These are phyloP conservation scores for Auanema sp. DNA, from an alignment of 2,888 invertebrate genomes.

Conservation along the genomic window DNA sequence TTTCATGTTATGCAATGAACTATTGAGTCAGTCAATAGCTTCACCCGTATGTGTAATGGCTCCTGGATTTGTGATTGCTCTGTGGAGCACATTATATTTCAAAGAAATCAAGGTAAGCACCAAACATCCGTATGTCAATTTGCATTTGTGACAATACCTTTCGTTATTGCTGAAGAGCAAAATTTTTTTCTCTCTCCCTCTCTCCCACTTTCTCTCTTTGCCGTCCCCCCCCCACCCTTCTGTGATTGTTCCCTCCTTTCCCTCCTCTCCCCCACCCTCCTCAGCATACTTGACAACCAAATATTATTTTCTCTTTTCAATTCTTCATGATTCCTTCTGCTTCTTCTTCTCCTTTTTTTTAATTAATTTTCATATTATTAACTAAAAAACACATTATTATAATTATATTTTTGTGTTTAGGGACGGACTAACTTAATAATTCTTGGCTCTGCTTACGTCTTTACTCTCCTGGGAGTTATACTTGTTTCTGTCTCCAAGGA, in stretches of 20 bases:
- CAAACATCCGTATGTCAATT: background rate
- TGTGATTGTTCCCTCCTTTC: too few species aligned
- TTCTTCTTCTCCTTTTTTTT: too few species aligned
- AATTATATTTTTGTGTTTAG: constrained; percentile 20
- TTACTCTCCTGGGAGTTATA: constrained; percentile 40
- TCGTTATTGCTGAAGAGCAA: constrained; percentile 2
- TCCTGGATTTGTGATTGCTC: constrained; percentile 65
- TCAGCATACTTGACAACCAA: background rate
- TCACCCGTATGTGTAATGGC: constrained; percentile 68
- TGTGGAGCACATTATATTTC: constrained; percentile 67
- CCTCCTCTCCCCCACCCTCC: background rate
- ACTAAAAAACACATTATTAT: background rate
- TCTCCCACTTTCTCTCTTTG: constrained; percentile 5
- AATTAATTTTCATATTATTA: background rate
- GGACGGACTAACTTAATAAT: constrained; percentile 36
- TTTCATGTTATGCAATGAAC: constrained; percentile 67
- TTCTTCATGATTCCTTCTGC: too few species aligned
- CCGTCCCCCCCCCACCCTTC: constrained; percentile 4
- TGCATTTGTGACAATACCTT: background rate
- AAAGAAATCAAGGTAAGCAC: constrained; percentile 65
- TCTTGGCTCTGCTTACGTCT: constrained; percentile 35
- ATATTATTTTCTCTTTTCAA: background rate
- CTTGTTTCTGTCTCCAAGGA: constrained; percentile 33
- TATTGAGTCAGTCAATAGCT: constrained; percentile 64
- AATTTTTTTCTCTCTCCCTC: constrained; percentile 1